Percentiles rank a stretch among this genome's conserved stretches.
phyloP scores from a whole-genome alignment of 2,888 invertebrate genomes.

The Protodeltote pygarga region DNA sequence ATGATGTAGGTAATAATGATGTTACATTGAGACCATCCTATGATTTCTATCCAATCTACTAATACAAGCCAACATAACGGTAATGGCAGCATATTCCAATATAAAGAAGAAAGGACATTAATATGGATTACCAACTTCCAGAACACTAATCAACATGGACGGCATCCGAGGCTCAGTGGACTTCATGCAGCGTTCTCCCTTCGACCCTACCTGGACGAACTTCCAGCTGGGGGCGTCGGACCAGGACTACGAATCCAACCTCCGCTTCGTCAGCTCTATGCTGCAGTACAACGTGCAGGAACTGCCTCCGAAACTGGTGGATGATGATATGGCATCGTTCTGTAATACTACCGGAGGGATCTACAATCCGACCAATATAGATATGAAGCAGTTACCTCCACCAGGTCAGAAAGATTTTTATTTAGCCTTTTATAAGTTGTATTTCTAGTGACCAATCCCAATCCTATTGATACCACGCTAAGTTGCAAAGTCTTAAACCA shows the following conservation, averaged over 20 bases:
- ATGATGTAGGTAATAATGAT: too few species aligned
- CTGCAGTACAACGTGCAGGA: slow-evolving; percentile 90
- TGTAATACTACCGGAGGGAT: slow-evolving; percentile 91
- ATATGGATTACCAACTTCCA: too few species aligned
- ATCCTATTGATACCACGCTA: too few species aligned
- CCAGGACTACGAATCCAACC: slow-evolving; percentile 89
- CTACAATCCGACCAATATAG: slow-evolving; percentile 91
- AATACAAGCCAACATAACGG: too few species aligned
- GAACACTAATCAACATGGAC: slow-evolving; percentile 90
- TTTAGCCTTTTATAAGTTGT: neutral
- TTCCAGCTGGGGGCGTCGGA: slow-evolving; percentile 90
- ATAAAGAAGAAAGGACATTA: too few species aligned
- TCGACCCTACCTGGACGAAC: slow-evolving; percentile 93
- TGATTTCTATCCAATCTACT: too few species aligned
- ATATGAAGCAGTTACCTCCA: slow-evolving; percentile 57
- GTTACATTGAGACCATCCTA: too few species aligned
- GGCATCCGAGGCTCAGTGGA: slow-evolving; percentile 94
- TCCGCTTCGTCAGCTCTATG: slow-evolving; percentile 91
- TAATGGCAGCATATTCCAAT: slow-evolving; percentile 30
- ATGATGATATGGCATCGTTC: slow-evolving; percentile 65
- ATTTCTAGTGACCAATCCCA: too few species aligned
- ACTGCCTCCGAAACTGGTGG: slow-evolving; percentile 87
- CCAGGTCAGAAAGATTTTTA: slow-evolving; percentile 14
- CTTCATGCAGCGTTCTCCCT: slow-evolving; percentile 92
- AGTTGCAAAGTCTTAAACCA: too few species aligned